Percentiles rank a stretch among this genome's conserved stretches.
These are phyloP conservation scores for Philopotamus ludificatus DNA, from an alignment of 1,140 invertebrate species.

Conservation along the genomic window DNA sequence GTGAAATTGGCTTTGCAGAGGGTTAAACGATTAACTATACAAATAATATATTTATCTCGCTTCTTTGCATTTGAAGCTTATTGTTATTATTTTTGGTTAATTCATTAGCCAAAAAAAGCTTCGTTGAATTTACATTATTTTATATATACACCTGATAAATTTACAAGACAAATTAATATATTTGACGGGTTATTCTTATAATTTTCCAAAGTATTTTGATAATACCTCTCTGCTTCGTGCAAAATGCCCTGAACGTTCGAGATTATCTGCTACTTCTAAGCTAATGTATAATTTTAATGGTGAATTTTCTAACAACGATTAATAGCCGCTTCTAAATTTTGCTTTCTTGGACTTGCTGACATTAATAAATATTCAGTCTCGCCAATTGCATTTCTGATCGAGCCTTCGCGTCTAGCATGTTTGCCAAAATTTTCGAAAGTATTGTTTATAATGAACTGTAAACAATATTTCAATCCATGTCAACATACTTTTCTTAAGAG, in stretches of 20 bases:
- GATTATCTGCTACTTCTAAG: slow-evolving; percentile 66
- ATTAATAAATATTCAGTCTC: slow-evolving; percentile 70
- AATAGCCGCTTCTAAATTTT: slow-evolving; percentile 73
- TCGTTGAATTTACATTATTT: slow-evolving; percentile 64
- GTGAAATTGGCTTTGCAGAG: slow-evolving; percentile 66
- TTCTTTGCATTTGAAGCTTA: slow-evolving; percentile 52
- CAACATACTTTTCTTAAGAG: no score
- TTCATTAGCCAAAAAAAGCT: slow-evolving; percentile 62
- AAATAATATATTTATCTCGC: slow-evolving; percentile 70
- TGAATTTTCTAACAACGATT: slow-evolving; percentile 66
- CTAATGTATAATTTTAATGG: slow-evolving; percentile 63
- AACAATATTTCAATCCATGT: no score
- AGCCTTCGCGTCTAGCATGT: slow-evolving; percentile 76
- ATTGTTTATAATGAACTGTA: no score
- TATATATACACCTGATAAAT: slow-evolving; percentile 51
- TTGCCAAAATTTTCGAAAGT: no score
- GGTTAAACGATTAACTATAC: slow-evolving; percentile 71
- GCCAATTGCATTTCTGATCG: slow-evolving; percentile 65
- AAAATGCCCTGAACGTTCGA: slow-evolving; percentile 58
- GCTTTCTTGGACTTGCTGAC: slow-evolving; percentile 70
- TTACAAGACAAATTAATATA: slow-evolving; percentile 45
- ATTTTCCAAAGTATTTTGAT: slow-evolving; percentile 47
- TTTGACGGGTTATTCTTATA: slow-evolving; percentile 43
- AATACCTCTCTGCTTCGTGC: slow-evolving; percentile 60
- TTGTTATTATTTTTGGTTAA: slow-evolving; percentile 55